phyloP scores from a whole-genome alignment of 2,888 invertebrate species.

The Phragmatobia fuliginosa region DNA sequence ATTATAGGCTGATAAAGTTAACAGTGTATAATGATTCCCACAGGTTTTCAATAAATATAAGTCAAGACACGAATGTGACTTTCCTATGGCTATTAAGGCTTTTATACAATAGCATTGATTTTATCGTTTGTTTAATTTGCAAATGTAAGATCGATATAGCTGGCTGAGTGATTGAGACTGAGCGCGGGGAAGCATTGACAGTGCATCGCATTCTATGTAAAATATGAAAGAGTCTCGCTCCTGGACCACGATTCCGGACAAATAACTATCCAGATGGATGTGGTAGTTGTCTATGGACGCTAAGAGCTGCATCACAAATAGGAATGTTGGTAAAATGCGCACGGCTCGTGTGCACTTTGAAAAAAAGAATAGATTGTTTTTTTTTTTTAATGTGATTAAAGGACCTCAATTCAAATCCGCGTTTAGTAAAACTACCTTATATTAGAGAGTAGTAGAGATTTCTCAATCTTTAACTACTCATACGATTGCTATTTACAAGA shows the following conservation, averaged over 20 bases:
- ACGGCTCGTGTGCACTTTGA: slow-evolving; percentile 19
- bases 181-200: slow-evolving; percentile 74
- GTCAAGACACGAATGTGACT: slow-evolving; percentile 48
- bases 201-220: slow-evolving; percentile 83
- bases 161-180: slow-evolving; percentile 80
- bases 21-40: slow-evolving; percentile 26
- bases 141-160: slow-evolving; percentile 72
- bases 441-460: background rate
- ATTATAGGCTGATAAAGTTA: slow-evolving; percentile 31
- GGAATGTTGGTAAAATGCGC: slow-evolving; percentile 41
- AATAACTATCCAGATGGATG: slow-evolving; percentile 64
- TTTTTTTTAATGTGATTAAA: background rate
- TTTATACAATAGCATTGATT: slow-evolving; percentile 57
- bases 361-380: slow-evolving; percentile 27
- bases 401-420: background rate
- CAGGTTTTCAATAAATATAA: slow-evolving; percentile 44
- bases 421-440: background rate
- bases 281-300: slow-evolving; percentile 54
- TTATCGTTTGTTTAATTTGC: slow-evolving; percentile 79
- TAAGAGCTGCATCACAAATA: slow-evolving; percentile 47
- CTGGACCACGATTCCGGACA: slow-evolving; percentile 56
- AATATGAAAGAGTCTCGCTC: slow-evolving; percentile 79
- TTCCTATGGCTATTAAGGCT: slow-evolving; percentile 54
- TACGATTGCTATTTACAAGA: background rate
- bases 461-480: background rate